Base-by-base conservation (phyloP, 1,140 invertebrate genomes). In the Lepidurus arcticus region DNA sequence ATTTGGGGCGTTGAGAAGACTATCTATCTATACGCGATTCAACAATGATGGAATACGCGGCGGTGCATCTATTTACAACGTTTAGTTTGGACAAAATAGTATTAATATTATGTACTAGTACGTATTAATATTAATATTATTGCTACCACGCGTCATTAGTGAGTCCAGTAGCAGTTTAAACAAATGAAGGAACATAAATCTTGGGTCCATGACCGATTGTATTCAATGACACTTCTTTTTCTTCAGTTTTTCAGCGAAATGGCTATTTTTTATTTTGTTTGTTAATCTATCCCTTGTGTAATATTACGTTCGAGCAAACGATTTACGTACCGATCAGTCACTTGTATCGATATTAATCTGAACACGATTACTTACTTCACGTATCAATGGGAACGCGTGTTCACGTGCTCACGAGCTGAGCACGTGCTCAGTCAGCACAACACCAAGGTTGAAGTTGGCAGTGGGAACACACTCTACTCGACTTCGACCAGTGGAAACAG, bases 131-230 rank as follows among this genome's bases (percentile, higher is more conserved):
- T n/a, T n/a, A n/a, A n/a, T n/a, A n/a, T n/a, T 47, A 47, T 47
- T 47, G 2, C 16, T 47, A 47, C 45, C 1, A 16, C 45, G 45
- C 1, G 45, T 47, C 45, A 2, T 47, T 47, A 47, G 45, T 47
- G 45, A 47, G 45, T 47, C 45, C 45, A 47, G 45, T 47, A 47
- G 45, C 45, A 47, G 45, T 47, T 47, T 16, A 47, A 47, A 47
- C 8, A 47, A 47, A 47, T 47, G 45, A 47, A 47, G 45, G 45
- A 47, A 47, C 45, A 47, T 47, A 47, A 47, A 47, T 47, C 45
- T 47, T 47, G 45, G 45, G 45, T 47, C 45, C 45, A 47, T 47
- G 45, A 47, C 45, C 1, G 45, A 47, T 47, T 47, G 45, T 47
- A 47, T 47, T 47, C 45, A 47, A 47, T 47, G 45, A 1, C 45